Evolutionary conservation across 1,140 invertebrate species (phyloP).

Genomic region (Leptoteleia sp.): DNA sequence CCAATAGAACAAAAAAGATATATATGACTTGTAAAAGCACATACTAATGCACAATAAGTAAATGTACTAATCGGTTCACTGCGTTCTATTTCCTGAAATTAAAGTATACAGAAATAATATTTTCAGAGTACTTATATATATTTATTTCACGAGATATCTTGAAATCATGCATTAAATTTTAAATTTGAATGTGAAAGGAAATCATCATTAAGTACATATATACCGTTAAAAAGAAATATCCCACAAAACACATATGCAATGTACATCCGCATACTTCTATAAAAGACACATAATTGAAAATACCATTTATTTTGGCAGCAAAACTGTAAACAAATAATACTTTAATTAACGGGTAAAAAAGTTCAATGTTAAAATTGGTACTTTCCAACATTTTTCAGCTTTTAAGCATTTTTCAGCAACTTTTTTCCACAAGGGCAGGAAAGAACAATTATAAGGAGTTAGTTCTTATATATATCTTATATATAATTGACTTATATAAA

Average conservation of each 20-base stretch:
- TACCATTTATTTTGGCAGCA: slow-evolving; percentile 17
- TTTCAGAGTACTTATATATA: no score
- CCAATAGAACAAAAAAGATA: slow-evolving; percentile 15
- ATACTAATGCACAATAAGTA: slow-evolving; percentile 11
- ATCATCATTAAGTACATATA: no score
- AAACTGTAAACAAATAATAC: slow-evolving; percentile 21
- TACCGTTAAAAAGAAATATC: slow-evolving; percentile 38
- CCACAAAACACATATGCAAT: slow-evolving; percentile 32
- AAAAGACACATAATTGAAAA: slow-evolving; percentile 33
- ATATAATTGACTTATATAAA: no score
- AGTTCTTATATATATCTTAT: no score
- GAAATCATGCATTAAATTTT: no score
- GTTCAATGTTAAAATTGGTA: not conserved
- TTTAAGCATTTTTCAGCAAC: no score
- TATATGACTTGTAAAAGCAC: slow-evolving; percentile 29
- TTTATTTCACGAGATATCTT: no score
- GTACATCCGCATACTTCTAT: slow-evolving; percentile 41
- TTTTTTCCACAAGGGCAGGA: no score
- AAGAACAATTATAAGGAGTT: no score
- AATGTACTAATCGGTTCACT: slow-evolving; percentile 39
- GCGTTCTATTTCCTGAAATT: slow-evolving; percentile 31
- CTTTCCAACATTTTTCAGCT: no score
- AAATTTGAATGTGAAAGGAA: no score
- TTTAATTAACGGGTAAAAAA: not conserved
- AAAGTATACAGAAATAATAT: no score